Percentiles rank a stretch among this genome's conserved stretches.
phyloP scores from a whole-genome alignment of 2,797 vertebrate species.

The Pygocentrus nattereri region DNA sequence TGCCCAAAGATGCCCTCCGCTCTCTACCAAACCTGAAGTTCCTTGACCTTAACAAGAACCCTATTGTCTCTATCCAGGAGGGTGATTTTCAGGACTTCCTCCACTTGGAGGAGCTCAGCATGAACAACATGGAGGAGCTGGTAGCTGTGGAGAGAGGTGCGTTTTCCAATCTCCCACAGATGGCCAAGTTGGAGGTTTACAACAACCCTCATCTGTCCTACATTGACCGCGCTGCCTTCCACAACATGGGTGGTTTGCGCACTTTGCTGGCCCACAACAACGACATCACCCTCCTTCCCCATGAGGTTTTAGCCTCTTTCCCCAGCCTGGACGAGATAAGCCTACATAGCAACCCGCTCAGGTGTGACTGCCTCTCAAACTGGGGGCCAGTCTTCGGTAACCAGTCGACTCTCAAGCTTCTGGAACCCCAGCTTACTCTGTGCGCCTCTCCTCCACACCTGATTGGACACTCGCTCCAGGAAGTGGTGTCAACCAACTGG shows the following conservation, averaged over 20 bases:
- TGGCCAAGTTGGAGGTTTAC: conserved; percentile 82
- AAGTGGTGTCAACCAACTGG: conserved; percentile 73
- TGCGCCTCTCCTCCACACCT: conserved; percentile 78
- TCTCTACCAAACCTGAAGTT: conserved; percentile 83
- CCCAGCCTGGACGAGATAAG: conserved; percentile 74
- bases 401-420: conserved; percentile 75
- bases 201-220: conserved; percentile 82
- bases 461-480: conserved; percentile 75
- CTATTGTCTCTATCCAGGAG: conserved; percentile 74
- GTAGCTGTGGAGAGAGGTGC: conserved; percentile 76
- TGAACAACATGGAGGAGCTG: conserved; percentile 85
- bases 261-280: conserved; percentile 81
- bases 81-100: conserved; percentile 82
- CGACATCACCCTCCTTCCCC: conserved; percentile 79
- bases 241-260: conserved; percentile 71
- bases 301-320: conserved; percentile 74
- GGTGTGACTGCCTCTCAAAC: conserved; percentile 82
- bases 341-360: conserved; percentile 82
- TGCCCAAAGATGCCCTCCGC: conserved; percentile 80
- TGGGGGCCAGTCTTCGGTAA: conserved; percentile 79
- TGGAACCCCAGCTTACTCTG: conserved; percentile 78
- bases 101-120: conserved; percentile 84
- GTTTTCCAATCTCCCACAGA: conserved; percentile 81
- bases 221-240: conserved; percentile 77
- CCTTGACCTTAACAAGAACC: conserved; percentile 85